Evolutionary conservation across 37 sponge, comb jelly and placozoan genomes (phyloP).

Genomic region (Diacarnus erythraeanus): DNA sequence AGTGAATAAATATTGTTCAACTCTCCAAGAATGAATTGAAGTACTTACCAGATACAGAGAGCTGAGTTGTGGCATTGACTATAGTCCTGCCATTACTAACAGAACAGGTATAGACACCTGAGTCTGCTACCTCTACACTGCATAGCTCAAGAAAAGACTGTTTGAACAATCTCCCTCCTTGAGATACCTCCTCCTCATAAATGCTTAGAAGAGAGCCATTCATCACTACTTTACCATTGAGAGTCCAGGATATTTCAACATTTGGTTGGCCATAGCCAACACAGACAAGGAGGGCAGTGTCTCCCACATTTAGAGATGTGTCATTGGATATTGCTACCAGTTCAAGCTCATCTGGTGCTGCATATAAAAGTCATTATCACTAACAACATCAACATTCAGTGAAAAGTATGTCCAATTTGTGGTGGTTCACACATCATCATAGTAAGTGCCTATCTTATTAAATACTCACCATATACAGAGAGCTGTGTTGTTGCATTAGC

Average conservation of each 20-base stretch:
- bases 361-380: background rate
- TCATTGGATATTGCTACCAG: background rate
- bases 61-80: background rate
- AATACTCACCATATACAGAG: background rate
- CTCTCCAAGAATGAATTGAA: too few relatives aligned
- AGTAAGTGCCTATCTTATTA: background rate
- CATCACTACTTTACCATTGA: background rate
- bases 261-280: constrained; percentile 12
- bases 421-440: background rate
- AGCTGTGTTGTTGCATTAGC: background rate
- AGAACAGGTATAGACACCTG: constrained; percentile 26
- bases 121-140: constrained; percentile 5
- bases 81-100: background rate
- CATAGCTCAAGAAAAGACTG: constrained; percentile 22
- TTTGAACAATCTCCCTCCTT: constrained; percentile 4
- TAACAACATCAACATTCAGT: constrained; percentile 7
- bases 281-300: constrained; percentile 17
- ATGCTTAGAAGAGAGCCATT: constrained; percentile 4
- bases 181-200: constrained; percentile 19
- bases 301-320: constrained; percentile 4
- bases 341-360: background rate
- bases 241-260: constrained; percentile 7
- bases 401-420: background rate
- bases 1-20: too few relatives aligned
- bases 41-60: background rate